Base-by-base conservation (phyloP, 1,140 invertebrate species). In the Carposina sasakii region DNA sequence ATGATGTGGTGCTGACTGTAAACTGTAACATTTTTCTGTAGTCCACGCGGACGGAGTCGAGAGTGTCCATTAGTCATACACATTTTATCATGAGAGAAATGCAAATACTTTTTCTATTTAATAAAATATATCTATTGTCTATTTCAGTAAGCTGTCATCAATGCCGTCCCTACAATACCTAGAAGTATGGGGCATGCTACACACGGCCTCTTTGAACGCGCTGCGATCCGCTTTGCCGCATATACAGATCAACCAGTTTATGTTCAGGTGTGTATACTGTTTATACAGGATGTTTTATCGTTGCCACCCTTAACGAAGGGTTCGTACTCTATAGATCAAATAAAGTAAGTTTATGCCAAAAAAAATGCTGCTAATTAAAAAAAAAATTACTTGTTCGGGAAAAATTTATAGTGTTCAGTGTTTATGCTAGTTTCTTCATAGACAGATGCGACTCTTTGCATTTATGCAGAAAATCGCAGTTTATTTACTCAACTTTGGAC, bases 171-270 rank as follows among this genome's bases (percentile, higher is more conserved):
- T 96, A 1, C 81, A 88, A 31, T 92, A 89, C 67, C 70, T 96
- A 36, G 93, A 95, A 63, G 85, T 94, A 20, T 95, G 93, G 86
- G 92, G 93, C 6, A 87, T 93, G 60, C 84, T 95, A 43, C 88
- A 86, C 12, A 88, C 89, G 41, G 79, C 79, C 1, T 85, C 88
- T 1, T 63, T 92, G 1, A 78, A 76, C 48, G 85, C 87, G 0
- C 76, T 95, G 19, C 77, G 89, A 49, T 71, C 74, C 0, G 63
- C 86, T 2, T 60, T 88, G 85, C 76, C 87, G 42, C 57, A 76
- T 19, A 76, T 88, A 37, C 81, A 84, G 15, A 67, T 88, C 46
- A 88, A 88, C 66, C 84, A 88, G 48, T 88, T 87, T 39, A 86
- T 87, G 58, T 87, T 87, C 58, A 88, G 79, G 81, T 85, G 47